Percentiles rank a stretch among this genome's conserved stretches.
Conservation (phyloP, 2,797 vertebrate genomes). For the Sus cebifrons region DNA sequence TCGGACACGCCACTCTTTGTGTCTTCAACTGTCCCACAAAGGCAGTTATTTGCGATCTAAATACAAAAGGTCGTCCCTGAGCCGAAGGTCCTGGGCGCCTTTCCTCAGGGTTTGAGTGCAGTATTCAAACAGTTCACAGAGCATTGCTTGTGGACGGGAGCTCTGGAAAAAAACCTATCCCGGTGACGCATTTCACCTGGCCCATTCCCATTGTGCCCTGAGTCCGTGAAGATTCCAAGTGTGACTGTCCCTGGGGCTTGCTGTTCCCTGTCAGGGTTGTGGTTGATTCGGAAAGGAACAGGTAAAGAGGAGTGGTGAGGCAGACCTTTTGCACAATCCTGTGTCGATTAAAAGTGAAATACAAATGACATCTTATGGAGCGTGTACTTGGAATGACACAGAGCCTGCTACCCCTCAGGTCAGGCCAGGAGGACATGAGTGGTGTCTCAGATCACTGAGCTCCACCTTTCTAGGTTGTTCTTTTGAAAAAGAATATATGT, state of each 20-base stretch:
- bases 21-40: neutral
- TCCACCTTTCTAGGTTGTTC: slow-evolving; percentile 73
- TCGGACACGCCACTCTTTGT: neutral
- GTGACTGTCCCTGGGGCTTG: neutral
- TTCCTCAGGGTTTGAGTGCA: neutral
- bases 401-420: neutral
- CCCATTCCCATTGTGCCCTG: accelerated
- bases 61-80: neutral
- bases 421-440: slow-evolving; percentile 79
- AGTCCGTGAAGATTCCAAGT: neutral
- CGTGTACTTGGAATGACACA: slow-evolving; percentile 48
- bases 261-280: accelerated
- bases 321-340: neutral
- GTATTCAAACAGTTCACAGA: accelerated
- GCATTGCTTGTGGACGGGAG: neutral
- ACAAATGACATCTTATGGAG: neutral
- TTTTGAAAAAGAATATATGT: neutral
- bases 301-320: slow-evolving; percentile 24
- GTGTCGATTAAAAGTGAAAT: neutral
- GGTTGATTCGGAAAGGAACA: neutral
- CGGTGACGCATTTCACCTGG: neutral
- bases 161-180: neutral
- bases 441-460: slow-evolving; percentile 68
- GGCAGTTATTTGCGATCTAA: neutral
- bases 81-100: neutral